Conservation (phyloP, 2,888 invertebrate genomes). For the Norana najaformis region DNA sequence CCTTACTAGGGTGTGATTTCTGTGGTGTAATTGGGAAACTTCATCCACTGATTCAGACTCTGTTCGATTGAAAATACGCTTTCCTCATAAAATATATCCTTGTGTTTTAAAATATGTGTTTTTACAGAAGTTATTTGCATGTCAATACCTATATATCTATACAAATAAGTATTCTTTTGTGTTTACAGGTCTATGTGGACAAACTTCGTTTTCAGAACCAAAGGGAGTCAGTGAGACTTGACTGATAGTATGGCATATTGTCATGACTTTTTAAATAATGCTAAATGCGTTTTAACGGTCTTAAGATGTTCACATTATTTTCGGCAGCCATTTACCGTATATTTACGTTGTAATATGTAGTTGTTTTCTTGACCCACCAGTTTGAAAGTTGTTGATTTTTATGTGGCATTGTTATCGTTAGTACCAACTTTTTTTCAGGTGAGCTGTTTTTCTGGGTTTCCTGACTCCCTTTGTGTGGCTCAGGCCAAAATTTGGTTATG, state of each 20-base stretch:
- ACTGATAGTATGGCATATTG: not conserved
- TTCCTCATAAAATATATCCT: too few species aligned
- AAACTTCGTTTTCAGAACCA: slow-evolving; percentile 10
- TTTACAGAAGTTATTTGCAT: too few species aligned
- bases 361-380: not conserved
- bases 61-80: too few species aligned
- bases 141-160: too few species aligned
- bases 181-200: slow-evolving; percentile 21
- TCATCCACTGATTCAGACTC: too few species aligned
- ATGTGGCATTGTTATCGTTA: not conserved
- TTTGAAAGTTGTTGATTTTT: not conserved
- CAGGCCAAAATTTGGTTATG: not conserved
- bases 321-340: not conserved
- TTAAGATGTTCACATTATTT: not conserved
- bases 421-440: not conserved
- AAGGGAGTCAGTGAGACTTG: slow-evolving; percentile 17
- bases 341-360: not conserved
- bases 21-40: too few species aligned
- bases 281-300: not conserved
- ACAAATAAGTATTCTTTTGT: not conserved
- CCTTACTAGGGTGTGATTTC: too few species aligned
- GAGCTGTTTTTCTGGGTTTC: not conserved
- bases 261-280: not conserved
- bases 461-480: not conserved
- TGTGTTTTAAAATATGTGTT: too few species aligned